A percentile compares a stretch with the other conserved stretches of the same genome.
Evolutionary conservation across 37 sponge, comb jelly and placozoan species (phyloP).

Genomic region (Corticium candelabrum): DNA sequence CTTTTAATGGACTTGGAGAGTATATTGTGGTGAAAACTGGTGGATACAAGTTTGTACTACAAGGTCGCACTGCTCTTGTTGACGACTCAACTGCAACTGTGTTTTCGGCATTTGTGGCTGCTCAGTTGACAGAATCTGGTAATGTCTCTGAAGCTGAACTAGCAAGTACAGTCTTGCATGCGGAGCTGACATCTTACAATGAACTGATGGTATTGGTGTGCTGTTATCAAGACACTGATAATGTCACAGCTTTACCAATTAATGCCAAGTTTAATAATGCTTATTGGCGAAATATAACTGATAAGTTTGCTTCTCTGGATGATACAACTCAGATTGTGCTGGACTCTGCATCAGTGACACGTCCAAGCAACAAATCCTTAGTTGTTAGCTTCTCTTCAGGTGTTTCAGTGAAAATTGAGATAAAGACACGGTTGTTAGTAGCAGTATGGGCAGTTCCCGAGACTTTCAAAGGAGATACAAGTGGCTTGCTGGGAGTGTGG

Average conservation of each 20-base stretch:
- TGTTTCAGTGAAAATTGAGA: background rate
- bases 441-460: constrained; percentile 18
- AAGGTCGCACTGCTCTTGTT: background rate
- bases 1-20: constrained; percentile 73
- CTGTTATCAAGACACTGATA: too few relatives aligned
- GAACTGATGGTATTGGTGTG: too few relatives aligned
- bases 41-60: background rate
- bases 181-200: too few relatives aligned
- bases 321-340: too few relatives aligned
- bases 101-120: background rate
- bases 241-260: too few relatives aligned
- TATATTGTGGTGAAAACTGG: constrained; percentile 13
- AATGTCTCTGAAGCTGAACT: too few relatives aligned
- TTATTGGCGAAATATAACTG: too few relatives aligned
- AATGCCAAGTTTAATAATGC: too few relatives aligned
- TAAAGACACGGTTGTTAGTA: background rate
- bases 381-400: background rate
- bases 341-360: too few relatives aligned
- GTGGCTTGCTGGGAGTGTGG: constrained; percentile 61
- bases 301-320: too few relatives aligned
- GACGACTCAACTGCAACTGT: background rate
- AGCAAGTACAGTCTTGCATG: too few relatives aligned
- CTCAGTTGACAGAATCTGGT: too few relatives aligned
- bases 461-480: constrained; percentile 22
- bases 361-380: background rate